Evolutionary conservation across 2,113 vertebrate genomes (phyloP).

Genomic region (Equus przewalskii): DNA sequence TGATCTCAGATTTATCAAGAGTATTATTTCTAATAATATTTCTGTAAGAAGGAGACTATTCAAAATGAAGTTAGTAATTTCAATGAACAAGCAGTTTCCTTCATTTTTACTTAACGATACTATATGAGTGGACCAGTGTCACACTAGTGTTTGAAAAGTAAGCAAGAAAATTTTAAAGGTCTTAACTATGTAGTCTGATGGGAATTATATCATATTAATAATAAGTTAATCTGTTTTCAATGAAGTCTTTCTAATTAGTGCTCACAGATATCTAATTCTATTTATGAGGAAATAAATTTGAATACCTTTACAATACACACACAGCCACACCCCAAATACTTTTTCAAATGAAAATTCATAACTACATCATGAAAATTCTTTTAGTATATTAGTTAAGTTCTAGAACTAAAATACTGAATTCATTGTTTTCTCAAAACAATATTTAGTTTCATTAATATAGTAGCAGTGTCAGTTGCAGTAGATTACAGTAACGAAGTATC

Average conservation of each 20-base stretch:
- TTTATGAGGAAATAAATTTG: conserved; percentile 50
- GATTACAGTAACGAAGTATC: background rate
- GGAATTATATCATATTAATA: conserved; percentile 18
- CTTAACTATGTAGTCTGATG: conserved; percentile 32
- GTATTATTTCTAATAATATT: conserved; percentile 6
- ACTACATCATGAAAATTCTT: conserved; percentile 46
- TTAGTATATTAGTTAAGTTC: background rate
- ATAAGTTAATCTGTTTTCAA: conserved; percentile 31
- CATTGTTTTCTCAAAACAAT: conserved; percentile 58
- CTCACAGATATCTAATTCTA: conserved; percentile 37
- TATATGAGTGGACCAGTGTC: background rate
- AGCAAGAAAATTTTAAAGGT: conserved; percentile 13
- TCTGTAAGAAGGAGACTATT: background rate
- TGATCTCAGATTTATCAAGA: conserved; percentile 39
- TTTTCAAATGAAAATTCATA: conserved; percentile 54
- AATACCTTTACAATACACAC: background rate
- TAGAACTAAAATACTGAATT: conserved; percentile 39
- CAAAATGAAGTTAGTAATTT: conserved; percentile 50
- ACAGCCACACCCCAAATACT: background rate
- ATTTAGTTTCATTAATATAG: conserved; percentile 24
- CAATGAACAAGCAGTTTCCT: background rate
- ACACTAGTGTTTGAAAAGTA: conserved; percentile 35
- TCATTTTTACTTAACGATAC: conserved; percentile 43
- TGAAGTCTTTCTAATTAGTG: conserved; percentile 51
- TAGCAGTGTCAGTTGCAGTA: background rate